A percentile compares a stretch with the other conserved stretches of the same genome.
Evolutionary conservation across 2,797 vertebrate genomes (phyloP).

Genomic region (Eleutherodactylus coqui): DNA sequence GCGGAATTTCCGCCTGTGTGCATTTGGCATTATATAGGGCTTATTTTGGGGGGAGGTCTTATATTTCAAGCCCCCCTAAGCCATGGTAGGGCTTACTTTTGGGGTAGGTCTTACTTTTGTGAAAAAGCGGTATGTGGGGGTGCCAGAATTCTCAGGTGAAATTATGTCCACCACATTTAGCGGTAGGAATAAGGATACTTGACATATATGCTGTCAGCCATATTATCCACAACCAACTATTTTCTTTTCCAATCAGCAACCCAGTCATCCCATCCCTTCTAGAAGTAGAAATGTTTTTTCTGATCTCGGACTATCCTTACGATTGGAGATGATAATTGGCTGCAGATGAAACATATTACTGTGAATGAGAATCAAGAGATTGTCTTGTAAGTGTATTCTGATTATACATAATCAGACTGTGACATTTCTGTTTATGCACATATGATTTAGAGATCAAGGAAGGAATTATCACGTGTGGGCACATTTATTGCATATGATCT

Average conservation of each 20-base stretch:
- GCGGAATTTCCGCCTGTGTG: too few species aligned
- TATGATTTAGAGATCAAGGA: not conserved
- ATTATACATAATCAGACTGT: not conserved
- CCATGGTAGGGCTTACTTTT: too few species aligned
- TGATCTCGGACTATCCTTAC: not conserved
- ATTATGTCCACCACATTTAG: not conserved
- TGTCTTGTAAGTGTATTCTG: not conserved
- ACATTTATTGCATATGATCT: not conserved
- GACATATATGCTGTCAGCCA: too few species aligned
- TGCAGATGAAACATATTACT: not conserved
- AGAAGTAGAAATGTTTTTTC: not conserved
- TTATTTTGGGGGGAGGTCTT: too few species aligned
- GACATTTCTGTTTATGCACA: not conserved
- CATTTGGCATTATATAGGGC: too few species aligned
- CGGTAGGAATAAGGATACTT: too few species aligned
- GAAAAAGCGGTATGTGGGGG: too few species aligned
- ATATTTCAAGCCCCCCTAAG: too few species aligned
- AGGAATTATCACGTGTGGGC: not conserved
- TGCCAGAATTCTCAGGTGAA: not conserved
- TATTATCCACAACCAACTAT: not conserved
- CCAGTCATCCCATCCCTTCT: not conserved
- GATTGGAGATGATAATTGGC: not conserved
- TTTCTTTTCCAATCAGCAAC: not conserved
- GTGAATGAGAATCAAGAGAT: not conserved
- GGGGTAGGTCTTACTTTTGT: too few species aligned